These are phyloP conservation scores for Probosciger aterrimus DNA, from an alignment of 2,113 vertebrate genomes.

Conservation along the genomic window DNA sequence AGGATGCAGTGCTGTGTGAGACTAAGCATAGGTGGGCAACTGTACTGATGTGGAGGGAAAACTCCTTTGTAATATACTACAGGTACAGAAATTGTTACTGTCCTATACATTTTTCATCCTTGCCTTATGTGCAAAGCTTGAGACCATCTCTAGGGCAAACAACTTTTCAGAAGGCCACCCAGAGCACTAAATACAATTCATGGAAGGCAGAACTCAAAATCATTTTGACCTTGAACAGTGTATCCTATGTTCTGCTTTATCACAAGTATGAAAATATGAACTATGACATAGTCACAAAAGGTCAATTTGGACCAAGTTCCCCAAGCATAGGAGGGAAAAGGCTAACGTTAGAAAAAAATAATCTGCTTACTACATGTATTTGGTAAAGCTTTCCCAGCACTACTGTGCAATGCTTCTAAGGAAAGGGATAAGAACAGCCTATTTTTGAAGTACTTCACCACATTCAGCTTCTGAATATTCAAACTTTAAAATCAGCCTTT, in stretches of 20 bases:
- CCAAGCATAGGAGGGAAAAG: background rate
- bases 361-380: background rate
- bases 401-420: background rate
- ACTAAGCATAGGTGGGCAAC: background rate
- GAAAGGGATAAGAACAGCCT: background rate
- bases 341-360: background rate
- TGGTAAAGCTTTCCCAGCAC: background rate
- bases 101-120: background rate
- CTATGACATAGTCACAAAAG: background rate
- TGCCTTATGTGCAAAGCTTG: background rate
- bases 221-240: background rate
- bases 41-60: background rate
- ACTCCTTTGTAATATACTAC: background rate
- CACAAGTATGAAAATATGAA: background rate
- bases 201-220: background rate
- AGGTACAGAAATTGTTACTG: background rate
- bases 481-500: background rate
- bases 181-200: background rate
- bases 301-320: background rate
- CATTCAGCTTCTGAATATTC: background rate
- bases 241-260: background rate
- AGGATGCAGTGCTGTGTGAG: background rate
- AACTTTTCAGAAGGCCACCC: background rate
- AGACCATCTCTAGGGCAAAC: background rate
- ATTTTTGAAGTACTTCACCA: background rate